Conservation (phyloP, 2,113 vertebrate genomes). For the Bettongia penicillata region DNA sequence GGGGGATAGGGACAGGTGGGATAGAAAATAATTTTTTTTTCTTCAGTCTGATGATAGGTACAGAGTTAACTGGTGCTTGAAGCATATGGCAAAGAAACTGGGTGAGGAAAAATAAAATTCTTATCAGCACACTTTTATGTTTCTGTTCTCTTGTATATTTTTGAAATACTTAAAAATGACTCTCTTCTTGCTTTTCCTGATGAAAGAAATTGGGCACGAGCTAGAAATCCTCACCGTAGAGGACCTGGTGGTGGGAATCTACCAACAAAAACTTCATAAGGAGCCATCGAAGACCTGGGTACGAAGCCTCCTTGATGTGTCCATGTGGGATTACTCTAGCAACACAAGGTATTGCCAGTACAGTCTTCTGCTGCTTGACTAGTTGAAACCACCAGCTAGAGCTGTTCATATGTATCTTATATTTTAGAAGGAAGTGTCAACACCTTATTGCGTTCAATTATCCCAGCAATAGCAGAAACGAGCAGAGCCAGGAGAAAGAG, state of each 20-base stretch:
- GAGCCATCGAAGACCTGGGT: slow-evolving; percentile 84
- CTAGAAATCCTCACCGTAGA: slow-evolving; percentile 82
- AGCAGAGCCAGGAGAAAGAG: background rate
- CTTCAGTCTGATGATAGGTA: slow-evolving; percentile 81
- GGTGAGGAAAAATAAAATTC: slow-evolving; percentile 73
- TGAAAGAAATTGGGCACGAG: slow-evolving; percentile 74
- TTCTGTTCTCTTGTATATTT: background rate
- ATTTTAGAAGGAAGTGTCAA: background rate
- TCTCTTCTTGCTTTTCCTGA: slow-evolving; percentile 54
- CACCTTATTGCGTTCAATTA: background rate
- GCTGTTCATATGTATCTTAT: background rate
- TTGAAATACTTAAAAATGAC: background rate
- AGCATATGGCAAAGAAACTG: slow-evolving; percentile 77
- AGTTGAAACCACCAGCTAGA: background rate
- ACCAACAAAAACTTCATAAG: slow-evolving; percentile 82
- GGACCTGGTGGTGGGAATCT: slow-evolving; percentile 82
- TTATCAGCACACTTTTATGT: background rate
- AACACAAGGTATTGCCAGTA: slow-evolving; percentile 83
- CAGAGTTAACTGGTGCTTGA: slow-evolving; percentile 85
- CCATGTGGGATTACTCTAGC: slow-evolving; percentile 86
- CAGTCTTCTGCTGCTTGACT: background rate
- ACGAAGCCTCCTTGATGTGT: slow-evolving; percentile 79
- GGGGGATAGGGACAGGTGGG: background rate
- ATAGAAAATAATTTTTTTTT: slow-evolving; percentile 38
- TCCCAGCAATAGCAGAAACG: background rate